Percentiles rank a stretch among this genome's conserved stretches.
Evolutionary conservation across 2,797 vertebrate genomes (phyloP).

Genomic region (Steatocranus sp.): DNA sequence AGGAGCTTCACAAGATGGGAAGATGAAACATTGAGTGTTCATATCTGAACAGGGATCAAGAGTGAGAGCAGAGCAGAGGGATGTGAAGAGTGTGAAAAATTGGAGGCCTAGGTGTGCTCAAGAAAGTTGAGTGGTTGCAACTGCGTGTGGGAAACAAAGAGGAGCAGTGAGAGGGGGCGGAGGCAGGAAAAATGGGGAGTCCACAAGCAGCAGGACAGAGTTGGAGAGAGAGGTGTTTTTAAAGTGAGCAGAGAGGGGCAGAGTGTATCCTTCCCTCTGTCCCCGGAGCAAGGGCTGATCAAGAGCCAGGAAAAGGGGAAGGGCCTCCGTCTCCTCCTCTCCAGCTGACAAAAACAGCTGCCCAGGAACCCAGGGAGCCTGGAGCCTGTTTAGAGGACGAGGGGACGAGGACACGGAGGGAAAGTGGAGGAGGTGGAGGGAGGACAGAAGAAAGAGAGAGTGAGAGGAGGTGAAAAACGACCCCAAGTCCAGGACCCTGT

Average conservation of each 20-base stretch:
- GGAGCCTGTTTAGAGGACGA: constrained; percentile 34
- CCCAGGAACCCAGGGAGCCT: constrained; percentile 38
- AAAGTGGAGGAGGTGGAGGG: not conserved
- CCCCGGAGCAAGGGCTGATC: constrained; percentile 45
- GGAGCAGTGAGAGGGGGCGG: not conserved
- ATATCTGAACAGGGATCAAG: not conserved
- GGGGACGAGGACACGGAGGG: constrained; percentile 7
- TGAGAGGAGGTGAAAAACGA: not conserved
- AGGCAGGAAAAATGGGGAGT: constrained; percentile 11
- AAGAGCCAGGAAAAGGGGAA: constrained; percentile 74
- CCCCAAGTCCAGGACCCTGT: constrained; percentile 16
- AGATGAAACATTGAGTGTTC: not conserved
- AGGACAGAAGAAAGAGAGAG: constrained; percentile 19
- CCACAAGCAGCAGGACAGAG: constrained; percentile 8
- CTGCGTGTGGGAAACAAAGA: constrained; percentile 16
- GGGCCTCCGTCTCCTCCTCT: constrained; percentile 62
- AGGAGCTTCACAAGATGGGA: not conserved
- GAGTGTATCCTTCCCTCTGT: constrained; percentile 54
- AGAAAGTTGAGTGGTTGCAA: not conserved
- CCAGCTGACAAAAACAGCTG: constrained; percentile 83
- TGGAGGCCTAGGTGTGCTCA: not conserved
- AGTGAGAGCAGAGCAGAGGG: not conserved
- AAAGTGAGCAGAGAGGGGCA: constrained; percentile 7
- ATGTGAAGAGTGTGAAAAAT: not conserved
- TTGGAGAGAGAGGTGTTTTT: constrained; percentile 47